Evolutionary conservation across 2,113 vertebrate species (phyloP).

Genomic region (Syngnathoides biaculeatus): DNA sequence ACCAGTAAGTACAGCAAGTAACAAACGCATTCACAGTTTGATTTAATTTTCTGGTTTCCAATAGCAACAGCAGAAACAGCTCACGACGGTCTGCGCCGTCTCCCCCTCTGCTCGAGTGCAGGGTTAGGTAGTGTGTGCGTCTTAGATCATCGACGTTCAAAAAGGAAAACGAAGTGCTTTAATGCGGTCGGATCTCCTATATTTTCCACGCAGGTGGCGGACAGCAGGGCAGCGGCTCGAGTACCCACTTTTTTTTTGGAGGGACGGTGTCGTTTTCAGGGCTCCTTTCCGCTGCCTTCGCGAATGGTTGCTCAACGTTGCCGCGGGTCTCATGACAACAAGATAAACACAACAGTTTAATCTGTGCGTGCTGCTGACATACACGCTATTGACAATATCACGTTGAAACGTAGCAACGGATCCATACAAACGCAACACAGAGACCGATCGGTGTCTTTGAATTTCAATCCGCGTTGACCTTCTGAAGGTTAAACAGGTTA

Average conservation of each 20-base stretch:
- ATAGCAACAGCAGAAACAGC: slow-evolving; percentile 52
- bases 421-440: slow-evolving; percentile 42
- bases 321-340: slow-evolving; percentile 57
- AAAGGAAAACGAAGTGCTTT: background rate
- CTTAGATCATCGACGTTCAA: background rate
- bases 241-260: background rate
- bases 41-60: slow-evolving; percentile 43
- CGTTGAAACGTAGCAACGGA: slow-evolving; percentile 51
- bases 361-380: slow-evolving; percentile 30
- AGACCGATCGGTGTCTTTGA: slow-evolving; percentile 4
- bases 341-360: slow-evolving; percentile 45
- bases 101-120: slow-evolving; percentile 15
- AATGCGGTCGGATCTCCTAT: background rate
- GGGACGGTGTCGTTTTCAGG: background rate
- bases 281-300: background rate
- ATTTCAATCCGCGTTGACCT: slow-evolving; percentile 28
- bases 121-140: slow-evolving; percentile 27
- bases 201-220: background rate
- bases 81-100: slow-evolving; percentile 20
- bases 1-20: slow-evolving; percentile 39
- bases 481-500: slow-evolving; percentile 23
- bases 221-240: background rate
- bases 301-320: slow-evolving; percentile 25
- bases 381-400: slow-evolving; percentile 32
- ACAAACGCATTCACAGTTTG: slow-evolving; percentile 34